Evolutionary conservation across 2,113 vertebrate species (phyloP).

Genomic region (Malurus cyaneus): DNA sequence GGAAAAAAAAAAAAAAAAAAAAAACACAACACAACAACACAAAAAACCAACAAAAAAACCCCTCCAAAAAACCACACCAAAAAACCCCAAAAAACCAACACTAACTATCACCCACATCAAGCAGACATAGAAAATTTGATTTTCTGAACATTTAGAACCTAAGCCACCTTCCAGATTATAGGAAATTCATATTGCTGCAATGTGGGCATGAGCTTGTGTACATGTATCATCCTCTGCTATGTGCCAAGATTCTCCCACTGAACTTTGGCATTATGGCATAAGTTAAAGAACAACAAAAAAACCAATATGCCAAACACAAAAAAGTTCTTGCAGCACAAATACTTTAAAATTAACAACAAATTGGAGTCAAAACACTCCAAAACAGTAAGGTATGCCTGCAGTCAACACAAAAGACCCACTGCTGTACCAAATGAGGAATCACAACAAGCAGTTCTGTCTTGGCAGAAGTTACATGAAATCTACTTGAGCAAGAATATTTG

Average conservation of each 20-base stretch:
- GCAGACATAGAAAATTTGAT: not conserved
- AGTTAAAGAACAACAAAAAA: not conserved
- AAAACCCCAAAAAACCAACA: too few relatives aligned
- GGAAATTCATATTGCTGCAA: not conserved
- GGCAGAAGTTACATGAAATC: not conserved
- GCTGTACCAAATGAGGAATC: not conserved
- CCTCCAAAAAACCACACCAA: too few relatives aligned
- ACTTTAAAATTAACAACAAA: not conserved
- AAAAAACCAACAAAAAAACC: too few relatives aligned
- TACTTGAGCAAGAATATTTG: not conserved
- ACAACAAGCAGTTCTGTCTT: not conserved
- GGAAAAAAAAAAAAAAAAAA: too few relatives aligned
- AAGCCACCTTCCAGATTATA: not conserved
- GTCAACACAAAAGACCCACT: not conserved
- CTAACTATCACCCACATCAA: not conserved
- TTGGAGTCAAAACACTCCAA: not conserved
- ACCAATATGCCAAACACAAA: not conserved
- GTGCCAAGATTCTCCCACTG: not conserved
- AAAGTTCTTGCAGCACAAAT: not conserved
- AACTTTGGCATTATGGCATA: accelerated
- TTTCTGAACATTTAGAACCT: not conserved
- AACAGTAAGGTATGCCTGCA: not conserved
- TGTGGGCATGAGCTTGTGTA: not conserved
- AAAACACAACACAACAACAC: too few relatives aligned
- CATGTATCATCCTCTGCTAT: accelerated